Conservation (phyloP, 2,797 vertebrate species). For the Lagodon rhomboides region DNA sequence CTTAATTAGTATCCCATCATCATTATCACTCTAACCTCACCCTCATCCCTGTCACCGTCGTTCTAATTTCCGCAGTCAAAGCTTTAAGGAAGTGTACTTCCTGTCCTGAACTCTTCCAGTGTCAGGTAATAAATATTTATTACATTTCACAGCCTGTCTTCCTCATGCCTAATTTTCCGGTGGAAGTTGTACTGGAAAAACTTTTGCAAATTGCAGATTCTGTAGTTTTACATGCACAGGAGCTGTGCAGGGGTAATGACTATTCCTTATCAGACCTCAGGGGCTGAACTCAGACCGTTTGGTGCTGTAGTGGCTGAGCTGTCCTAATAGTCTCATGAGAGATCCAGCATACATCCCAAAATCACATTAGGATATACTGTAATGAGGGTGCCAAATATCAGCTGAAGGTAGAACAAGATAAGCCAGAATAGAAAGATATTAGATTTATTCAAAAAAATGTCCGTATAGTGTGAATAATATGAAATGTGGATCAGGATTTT, state of each 20-base stretch:
- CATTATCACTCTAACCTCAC: constrained; percentile 36
- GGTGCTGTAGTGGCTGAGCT: constrained; percentile 9
- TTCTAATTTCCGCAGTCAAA: constrained; percentile 30
- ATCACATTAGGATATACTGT: constrained; percentile 26
- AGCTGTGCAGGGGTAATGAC: constrained; percentile 33
- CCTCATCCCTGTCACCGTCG: constrained; percentile 20
- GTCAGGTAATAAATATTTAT: constrained; percentile 46
- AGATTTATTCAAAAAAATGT: neutral
- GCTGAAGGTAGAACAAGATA: constrained; percentile 1
- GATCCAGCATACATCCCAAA: constrained; percentile 9
- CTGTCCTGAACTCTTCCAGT: constrained; percentile 25
- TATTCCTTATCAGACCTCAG: constrained; percentile 46
- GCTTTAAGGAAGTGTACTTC: constrained; percentile 26
- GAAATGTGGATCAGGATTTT: neutral
- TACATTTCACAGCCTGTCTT: constrained; percentile 12
- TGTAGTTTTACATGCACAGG: constrained; percentile 32
- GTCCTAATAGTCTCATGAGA: constrained; percentile 36
- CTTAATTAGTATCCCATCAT: constrained; percentile 61
- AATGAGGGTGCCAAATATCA: constrained; percentile 11
- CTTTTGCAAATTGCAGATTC: constrained; percentile 33
- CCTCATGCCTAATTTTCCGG: constrained; percentile 24
- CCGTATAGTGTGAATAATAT: neutral
- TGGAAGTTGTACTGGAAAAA: constrained; percentile 9
- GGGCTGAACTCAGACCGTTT: constrained; percentile 14
- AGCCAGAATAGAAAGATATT: neutral